A percentile compares a stretch with the other conserved stretches of the same genome.
Evolutionary conservation across 2,797 vertebrate genomes (phyloP).

Genomic region (Gadopsis bispinosus): DNA sequence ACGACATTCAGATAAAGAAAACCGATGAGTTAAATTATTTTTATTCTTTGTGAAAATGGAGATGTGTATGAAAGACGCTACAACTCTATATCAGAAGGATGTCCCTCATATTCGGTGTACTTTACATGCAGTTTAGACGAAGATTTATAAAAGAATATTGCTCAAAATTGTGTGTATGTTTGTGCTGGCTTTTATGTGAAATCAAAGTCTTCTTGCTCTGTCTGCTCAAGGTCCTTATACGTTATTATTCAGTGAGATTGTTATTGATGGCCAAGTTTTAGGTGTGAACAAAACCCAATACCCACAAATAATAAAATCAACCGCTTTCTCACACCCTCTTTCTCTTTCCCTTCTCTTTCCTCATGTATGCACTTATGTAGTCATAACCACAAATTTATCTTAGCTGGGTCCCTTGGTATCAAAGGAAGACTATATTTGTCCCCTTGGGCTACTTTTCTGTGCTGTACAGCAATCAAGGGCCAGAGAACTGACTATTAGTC

Average conservation of each 20-base stretch:
- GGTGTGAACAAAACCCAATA: slow-evolving; percentile 44
- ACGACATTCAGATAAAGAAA: background rate
- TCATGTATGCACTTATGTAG: slow-evolving; percentile 54
- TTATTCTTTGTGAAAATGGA: slow-evolving; percentile 1
- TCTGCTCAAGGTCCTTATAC: slow-evolving; percentile 56
- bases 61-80: background rate
- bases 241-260: slow-evolving; percentile 71
- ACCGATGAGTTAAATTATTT: background rate
- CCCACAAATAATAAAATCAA: slow-evolving; percentile 57
- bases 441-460: slow-evolving; percentile 70
- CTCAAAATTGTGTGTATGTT: slow-evolving; percentile 22
- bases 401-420: slow-evolving; percentile 62
- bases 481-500: slow-evolving; percentile 81
- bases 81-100: background rate
- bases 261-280: slow-evolving; percentile 65
- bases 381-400: slow-evolving; percentile 57
- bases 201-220: slow-evolving; percentile 52
- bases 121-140: slow-evolving; percentile 2
- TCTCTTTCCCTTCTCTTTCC: slow-evolving; percentile 26
- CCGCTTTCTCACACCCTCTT: slow-evolving; percentile 17
- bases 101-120: background rate
- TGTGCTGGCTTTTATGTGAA: slow-evolving; percentile 55
- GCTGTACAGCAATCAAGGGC: slow-evolving; percentile 81
- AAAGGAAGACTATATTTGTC: slow-evolving; percentile 72
- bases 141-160: slow-evolving; percentile 27